Evolutionary conservation across 30 jellyfish, hydroid and myxozoan genomes (phyloP), one percentile per base, ranked within the genome.

Genomic region (Cassiopea xamachana): DNA sequence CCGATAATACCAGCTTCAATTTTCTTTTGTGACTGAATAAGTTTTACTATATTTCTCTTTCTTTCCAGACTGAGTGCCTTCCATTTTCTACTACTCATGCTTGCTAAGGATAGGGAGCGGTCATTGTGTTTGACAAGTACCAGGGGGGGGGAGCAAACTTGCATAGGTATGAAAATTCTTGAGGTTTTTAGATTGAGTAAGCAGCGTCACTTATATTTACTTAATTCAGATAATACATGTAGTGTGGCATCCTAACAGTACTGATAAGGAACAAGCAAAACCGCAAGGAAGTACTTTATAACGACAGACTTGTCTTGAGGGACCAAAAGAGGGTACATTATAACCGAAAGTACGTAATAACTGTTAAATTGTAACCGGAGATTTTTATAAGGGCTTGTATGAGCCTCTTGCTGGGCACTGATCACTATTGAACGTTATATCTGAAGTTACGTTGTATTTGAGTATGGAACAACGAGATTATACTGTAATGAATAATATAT

Each of bases 391-490:
- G 77, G 87, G 14, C 48, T 17, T 10, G 87, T 79, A 48, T 17
- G 88, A 55, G 60, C 77, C 79, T 79, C 14, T 46, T 79, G 16
- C 85, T 1, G 39, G 88, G 88, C 0, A n/a, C 88, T 12, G 45
- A 19, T n/a, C 64, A 79, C 88, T 46, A n/a, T 79, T 16, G 88
- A 39, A 46, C 45, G 88, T 79, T 79, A 79, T 79, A 46, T 79
- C 88, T 84, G 80, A 79, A 79, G 60, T 85, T 79, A 79, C 77
- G 88, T 79, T 48, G 48, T 79, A 79, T 39, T 39, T 1, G 85
- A 79, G 77, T 79, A 79, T 10, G 79, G 0, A 39, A 48, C 1
- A 48, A 79, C 1, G 88, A 55, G 88, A 79, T 79, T 58, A 79
- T 58, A 79, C 88, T 79, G 5, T 79, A 55, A 27, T 27, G 39